Conservation (phyloP, 1,140 invertebrate genomes). For the Aplysia californica region DNA sequence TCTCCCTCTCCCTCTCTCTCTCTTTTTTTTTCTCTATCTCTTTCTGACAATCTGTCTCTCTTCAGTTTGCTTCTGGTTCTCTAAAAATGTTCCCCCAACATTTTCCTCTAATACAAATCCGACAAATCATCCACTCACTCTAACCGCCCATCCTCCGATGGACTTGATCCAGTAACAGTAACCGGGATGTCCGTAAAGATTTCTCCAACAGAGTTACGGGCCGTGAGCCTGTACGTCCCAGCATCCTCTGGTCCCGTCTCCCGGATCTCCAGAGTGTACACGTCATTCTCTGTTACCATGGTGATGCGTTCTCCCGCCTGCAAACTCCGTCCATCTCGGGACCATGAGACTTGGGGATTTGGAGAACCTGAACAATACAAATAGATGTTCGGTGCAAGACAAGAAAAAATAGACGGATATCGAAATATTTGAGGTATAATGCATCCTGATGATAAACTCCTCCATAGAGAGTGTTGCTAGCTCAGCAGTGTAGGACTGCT, state of each 20-base stretch:
- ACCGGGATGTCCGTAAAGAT: conserved; percentile 45
- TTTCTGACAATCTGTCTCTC: not conserved
- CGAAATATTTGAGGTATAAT: too few species aligned
- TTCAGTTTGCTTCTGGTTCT: not conserved
- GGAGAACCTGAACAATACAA: conserved; percentile 59
- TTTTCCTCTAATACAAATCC: not conserved
- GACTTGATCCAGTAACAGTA: conserved; percentile 35
- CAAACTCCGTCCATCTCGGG: conserved; percentile 57
- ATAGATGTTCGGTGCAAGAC: too few species aligned
- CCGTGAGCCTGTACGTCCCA: conserved; percentile 58
- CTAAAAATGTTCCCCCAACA: not conserved
- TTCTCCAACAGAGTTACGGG: conserved; percentile 48
- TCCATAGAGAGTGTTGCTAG: too few species aligned
- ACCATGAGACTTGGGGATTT: conserved; percentile 61
- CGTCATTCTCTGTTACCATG: conserved; percentile 34
- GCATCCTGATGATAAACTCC: too few species aligned
- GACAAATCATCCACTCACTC: not conserved
- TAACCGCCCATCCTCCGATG: conserved; percentile 18
- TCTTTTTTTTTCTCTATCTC: too few species aligned
- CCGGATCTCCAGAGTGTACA: conserved; percentile 50
- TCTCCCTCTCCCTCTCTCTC: too few species aligned
- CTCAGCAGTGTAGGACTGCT: too few species aligned
- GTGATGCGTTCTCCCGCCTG: conserved; percentile 38
- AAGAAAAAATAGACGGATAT: too few species aligned
- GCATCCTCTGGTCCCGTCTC: conserved; percentile 38